phyloP scores from a whole-genome alignment of 1,140 invertebrate genomes.

The Neodiprion virginianus region DNA sequence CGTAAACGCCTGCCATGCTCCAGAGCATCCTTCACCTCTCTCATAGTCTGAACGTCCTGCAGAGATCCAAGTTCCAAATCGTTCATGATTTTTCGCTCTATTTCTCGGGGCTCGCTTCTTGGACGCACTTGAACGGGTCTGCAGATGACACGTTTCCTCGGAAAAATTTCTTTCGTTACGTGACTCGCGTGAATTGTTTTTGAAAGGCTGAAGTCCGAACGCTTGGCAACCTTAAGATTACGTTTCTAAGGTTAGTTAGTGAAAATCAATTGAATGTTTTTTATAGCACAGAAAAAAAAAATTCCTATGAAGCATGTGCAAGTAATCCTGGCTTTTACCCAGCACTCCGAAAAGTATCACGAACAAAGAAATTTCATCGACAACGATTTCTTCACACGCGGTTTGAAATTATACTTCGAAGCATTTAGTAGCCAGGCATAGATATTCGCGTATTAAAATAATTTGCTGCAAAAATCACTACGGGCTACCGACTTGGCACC shows the following conservation, averaged over 20 bases:
- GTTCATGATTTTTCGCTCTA: constrained; percentile 55
- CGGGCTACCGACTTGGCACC: too few species aligned
- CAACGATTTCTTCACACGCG: too few species aligned
- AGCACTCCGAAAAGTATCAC: too few species aligned
- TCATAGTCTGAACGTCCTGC: constrained; percentile 60
- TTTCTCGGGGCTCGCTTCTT: constrained; percentile 50
- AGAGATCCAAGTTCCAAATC: constrained; percentile 56
- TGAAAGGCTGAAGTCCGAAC: constrained; percentile 71
- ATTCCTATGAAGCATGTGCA: too few species aligned
- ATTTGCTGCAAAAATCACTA: too few species aligned
- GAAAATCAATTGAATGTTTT: too few species aligned
- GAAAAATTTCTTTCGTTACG: constrained; percentile 69
- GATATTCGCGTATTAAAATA: too few species aligned
- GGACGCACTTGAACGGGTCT: constrained; percentile 26
- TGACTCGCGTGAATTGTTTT: constrained; percentile 71
- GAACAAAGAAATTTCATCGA: too few species aligned
- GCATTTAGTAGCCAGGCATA: too few species aligned
- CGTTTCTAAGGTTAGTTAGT: not conserved
- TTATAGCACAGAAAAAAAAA: too few species aligned
- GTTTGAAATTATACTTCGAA: too few species aligned
- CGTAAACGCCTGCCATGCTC: constrained; percentile 64
- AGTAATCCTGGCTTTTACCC: too few species aligned
- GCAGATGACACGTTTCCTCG: constrained; percentile 56
- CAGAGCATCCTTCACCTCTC: constrained; percentile 51
- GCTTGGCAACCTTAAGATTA: constrained; percentile 67